Base-by-base conservation (phyloP, 2,888 invertebrate genomes). In the Drosophila neutralis region DNA sequence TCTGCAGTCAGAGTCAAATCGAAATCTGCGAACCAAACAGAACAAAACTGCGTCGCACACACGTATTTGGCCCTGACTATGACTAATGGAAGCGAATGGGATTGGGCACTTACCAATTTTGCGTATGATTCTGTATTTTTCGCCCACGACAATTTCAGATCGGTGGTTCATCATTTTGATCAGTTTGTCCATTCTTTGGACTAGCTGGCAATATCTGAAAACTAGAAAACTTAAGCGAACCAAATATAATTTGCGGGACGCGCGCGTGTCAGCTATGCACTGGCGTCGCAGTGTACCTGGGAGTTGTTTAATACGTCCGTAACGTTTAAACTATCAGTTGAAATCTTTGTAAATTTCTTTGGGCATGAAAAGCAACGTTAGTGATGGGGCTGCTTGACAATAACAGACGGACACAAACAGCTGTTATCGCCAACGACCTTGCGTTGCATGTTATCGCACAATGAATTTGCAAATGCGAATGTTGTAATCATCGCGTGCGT, bases 91-190 rank as follows among this genome's bases (percentile, higher is more conserved):
- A 13, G 56, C 27, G 5, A 15, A 38, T 53, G 15, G 6, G 29
- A 38, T 52, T 21, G 40, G 24, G 24, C 21, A 85, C 89, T 91
- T 87, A 93, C 99, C 98, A 94, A 99, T 98, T 95, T 98, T 98
- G 90, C 98, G 96, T 92, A 98, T 96, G 92, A 99, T 95, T 93
- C 98, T 96, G 95, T 98, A 99, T 94, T 97, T 98, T 91, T 97
- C 97, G 93, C 97, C 97, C 93, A 98, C 96, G 93, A 97, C 95
- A 93, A 97, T 95, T 93, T 97, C 97, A 92, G 92, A 87, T 68
- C 92, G 89, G 73, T 82, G 90, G 75, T 92, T 92, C 84, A 91
- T 92, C 89, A 92, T 53, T 53, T 69, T 69, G 38, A 69, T 69
- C 38, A 69, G 60, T 38, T 69, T 69, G 70, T 69, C 69, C 69